Conservation (phyloP, 2,113 vertebrate genomes). For the Lepus timidus region DNA sequence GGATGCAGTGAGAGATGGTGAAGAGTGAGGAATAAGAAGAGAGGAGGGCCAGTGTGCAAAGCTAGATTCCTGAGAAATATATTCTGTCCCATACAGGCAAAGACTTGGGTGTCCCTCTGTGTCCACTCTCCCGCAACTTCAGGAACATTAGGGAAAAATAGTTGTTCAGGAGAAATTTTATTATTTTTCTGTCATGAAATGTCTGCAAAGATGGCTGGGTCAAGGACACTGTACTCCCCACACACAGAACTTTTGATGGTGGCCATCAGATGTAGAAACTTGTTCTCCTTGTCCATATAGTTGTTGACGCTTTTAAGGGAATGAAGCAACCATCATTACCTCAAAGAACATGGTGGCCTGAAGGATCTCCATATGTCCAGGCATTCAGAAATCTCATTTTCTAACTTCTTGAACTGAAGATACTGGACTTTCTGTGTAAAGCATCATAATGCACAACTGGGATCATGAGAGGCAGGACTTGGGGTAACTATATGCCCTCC, state of each 20-base stretch:
- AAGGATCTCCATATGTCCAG: constrained; percentile 69
- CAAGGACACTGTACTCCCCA: background rate
- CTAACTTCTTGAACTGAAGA: constrained; percentile 76
- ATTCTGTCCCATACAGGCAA: background rate
- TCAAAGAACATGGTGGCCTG: constrained; percentile 81
- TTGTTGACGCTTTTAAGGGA: constrained; percentile 82
- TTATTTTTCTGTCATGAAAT: constrained; percentile 26
- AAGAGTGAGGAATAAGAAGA: background rate
- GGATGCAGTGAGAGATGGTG: accelerated
- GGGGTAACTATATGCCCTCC: background rate
- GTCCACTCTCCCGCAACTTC: background rate
- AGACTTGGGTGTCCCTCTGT: background rate
- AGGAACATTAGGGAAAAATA: constrained; percentile 27
- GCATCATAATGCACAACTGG: background rate
- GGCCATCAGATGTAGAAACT: constrained; percentile 69
- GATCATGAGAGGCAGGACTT: background rate
- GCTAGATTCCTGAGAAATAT: background rate
- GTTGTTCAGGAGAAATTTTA: constrained; percentile 3
- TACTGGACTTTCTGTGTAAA: constrained; percentile 72
- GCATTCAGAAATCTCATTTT: constrained; percentile 72
- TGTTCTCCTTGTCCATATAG: constrained; percentile 68
- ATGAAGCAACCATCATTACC: constrained; percentile 75
- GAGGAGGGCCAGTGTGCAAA: too few relatives aligned
- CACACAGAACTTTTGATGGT: constrained; percentile 73
- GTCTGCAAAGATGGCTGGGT: background rate